phyloP scores from a whole-genome alignment of 2,888 invertebrate species.

The Tenodera sinensis region DNA sequence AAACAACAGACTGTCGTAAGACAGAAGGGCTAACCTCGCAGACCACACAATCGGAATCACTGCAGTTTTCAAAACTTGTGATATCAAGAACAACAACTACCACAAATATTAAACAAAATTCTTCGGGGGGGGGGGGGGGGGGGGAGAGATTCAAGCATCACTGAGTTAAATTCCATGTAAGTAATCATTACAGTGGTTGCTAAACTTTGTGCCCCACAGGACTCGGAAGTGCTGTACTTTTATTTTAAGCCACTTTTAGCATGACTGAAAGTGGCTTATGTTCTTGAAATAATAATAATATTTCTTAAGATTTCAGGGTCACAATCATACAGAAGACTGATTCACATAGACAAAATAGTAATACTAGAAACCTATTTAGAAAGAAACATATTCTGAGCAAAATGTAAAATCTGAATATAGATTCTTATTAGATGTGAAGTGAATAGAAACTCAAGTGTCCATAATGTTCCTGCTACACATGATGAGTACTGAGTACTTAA shows the following conservation, averaged over 20 bases:
- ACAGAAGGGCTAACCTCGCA: background rate
- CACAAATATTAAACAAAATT: too few relatives aligned
- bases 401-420: background rate
- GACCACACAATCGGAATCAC: background rate
- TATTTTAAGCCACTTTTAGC: background rate
- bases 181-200: background rate
- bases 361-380: too few relatives aligned
- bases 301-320: background rate
- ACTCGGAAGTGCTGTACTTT: background rate
- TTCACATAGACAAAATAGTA: background rate
- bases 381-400: too few relatives aligned
- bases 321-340: constrained; percentile 4
- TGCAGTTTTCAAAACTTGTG: too few relatives aligned
- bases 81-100: too few relatives aligned
- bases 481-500: too few relatives aligned
- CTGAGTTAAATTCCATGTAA: background rate
- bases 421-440: background rate
- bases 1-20: background rate
- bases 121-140: too few relatives aligned
- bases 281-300: background rate
- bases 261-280: background rate
- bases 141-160: background rate
- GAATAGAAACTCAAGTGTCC: background rate
- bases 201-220: background rate
- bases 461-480: background rate